These are phyloP conservation scores for Otus sunia DNA, from an alignment of 2,113 vertebrate species.

Conservation along the genomic window DNA sequence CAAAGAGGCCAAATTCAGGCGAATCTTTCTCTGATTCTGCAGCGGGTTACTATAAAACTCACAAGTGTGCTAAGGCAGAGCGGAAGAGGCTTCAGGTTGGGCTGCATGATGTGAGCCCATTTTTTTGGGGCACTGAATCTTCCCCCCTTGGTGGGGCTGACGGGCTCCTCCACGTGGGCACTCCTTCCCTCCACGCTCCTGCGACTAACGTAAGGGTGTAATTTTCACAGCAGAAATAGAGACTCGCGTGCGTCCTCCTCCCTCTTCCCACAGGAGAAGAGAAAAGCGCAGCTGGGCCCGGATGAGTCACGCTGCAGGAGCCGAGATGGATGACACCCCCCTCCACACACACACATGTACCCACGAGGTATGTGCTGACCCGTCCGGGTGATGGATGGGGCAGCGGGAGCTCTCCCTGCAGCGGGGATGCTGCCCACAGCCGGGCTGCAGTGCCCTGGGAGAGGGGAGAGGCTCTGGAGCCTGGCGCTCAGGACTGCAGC, in stretches of 20 bases:
- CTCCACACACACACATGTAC: not conserved
- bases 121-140: not conserved
- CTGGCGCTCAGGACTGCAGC: not conserved
- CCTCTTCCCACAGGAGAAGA: not conserved
- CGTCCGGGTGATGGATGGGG: not conserved
- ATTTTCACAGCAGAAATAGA: constrained; percentile 14
- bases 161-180: not conserved
- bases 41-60: not conserved
- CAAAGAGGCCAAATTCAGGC: not conserved
- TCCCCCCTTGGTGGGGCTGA: not conserved
- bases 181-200: not conserved
- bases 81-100: not conserved
- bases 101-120: not conserved
- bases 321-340: not conserved
- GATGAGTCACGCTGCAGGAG: constrained; percentile 43
- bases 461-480: not conserved
- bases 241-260: not conserved
- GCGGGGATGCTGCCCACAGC: not conserved
- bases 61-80: not conserved
- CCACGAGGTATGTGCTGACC: not conserved
- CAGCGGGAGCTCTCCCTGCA: not conserved
- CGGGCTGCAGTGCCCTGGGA: accelerated
- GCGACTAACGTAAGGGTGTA: not conserved
- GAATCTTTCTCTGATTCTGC: not conserved
- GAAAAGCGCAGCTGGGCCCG: constrained; percentile 32